Evolutionary conservation across 2,113 vertebrate species (phyloP), one percentile per base, ranked within the genome.

Genomic region (Stigmatopora nigra): DNA sequence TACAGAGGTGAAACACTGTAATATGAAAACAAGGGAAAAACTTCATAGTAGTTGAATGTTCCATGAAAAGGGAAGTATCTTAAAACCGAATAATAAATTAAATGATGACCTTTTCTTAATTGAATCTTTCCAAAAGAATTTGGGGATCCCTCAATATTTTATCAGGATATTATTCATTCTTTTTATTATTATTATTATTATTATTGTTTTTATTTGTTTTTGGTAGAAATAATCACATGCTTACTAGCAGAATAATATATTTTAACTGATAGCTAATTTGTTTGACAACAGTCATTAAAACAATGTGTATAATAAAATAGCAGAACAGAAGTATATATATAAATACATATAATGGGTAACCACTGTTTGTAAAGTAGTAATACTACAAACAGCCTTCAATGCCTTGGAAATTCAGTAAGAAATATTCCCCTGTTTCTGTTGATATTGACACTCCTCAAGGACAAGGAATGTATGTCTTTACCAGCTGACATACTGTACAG

Each of bases 391-490:
- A 31, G 25, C 56, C 15, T 58, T 58, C 15, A 7, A 36, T n/a
- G 25, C 36, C 35, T 19, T 35, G 5, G 57, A 41, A 41, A 17
- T 19, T 16, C n/a, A 41, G 17, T 3, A 41, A 38, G 81, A 68
- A 77, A 35, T 65, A 70, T 67, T 49, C 9, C 19, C 66, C 45
- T 35, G 55, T 2, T 63, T 69, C 59, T 52, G 53, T 53, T 69
- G 68, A 53, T 62, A 68, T 78, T 71, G 70, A 62, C 72, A 63
- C 79, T 78, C 62, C 65, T 63, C 25, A 31, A 31, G 25, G 72
- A 76, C 52, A 77, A 73, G 78, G 73, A 75, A 64, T 78, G 68
- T 78, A 78, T 71, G 76, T 64, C 67, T 77, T 83, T 84, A 79
- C 82, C 80, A 74, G 81, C 79, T 79, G 77, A 73, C 74, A 79